These are phyloP conservation scores for Argyresthia albistria DNA, from an alignment of 2,888 invertebrate genomes.

Conservation along the genomic window DNA sequence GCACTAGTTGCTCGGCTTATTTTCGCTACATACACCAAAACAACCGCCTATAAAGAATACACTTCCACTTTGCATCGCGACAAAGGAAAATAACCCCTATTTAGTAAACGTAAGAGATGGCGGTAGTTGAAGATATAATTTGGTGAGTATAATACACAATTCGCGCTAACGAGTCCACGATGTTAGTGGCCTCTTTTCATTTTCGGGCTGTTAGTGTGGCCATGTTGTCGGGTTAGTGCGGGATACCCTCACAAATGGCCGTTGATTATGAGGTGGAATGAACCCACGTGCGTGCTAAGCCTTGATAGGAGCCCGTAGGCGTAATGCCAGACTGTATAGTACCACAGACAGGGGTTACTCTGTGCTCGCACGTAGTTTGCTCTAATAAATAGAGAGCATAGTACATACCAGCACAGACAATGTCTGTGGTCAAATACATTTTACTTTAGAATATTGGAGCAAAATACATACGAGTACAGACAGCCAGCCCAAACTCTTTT, in stretches of 20 bases:
- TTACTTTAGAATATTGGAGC: too few relatives aligned
- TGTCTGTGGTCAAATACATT: too few relatives aligned
- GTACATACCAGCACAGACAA: too few relatives aligned
- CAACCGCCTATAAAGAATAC: background rate
- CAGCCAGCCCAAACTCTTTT: too few relatives aligned
- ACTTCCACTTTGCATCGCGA: background rate
- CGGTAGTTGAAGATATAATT: background rate
- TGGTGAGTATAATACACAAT: conserved; percentile 23
- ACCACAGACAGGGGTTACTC: too few relatives aligned
- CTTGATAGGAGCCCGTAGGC: too few relatives aligned
- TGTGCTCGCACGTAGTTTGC: too few relatives aligned
- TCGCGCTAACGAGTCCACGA: conserved; percentile 17
- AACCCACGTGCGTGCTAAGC: too few relatives aligned
- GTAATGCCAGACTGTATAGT: too few relatives aligned
- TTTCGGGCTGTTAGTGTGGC: background rate
- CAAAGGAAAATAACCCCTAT: background rate
- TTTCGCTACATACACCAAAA: background rate
- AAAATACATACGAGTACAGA: too few relatives aligned
- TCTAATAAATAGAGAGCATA: too few relatives aligned
- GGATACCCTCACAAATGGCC: background rate
- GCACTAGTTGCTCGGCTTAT: conserved; percentile 5
- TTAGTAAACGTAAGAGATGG: background rate
- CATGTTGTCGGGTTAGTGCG: background rate
- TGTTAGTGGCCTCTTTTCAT: conserved; percentile 8
- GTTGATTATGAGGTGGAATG: background rate